phyloP scores from a whole-genome alignment of 2,113 vertebrate genomes.

The Leptocoma aspasia region DNA sequence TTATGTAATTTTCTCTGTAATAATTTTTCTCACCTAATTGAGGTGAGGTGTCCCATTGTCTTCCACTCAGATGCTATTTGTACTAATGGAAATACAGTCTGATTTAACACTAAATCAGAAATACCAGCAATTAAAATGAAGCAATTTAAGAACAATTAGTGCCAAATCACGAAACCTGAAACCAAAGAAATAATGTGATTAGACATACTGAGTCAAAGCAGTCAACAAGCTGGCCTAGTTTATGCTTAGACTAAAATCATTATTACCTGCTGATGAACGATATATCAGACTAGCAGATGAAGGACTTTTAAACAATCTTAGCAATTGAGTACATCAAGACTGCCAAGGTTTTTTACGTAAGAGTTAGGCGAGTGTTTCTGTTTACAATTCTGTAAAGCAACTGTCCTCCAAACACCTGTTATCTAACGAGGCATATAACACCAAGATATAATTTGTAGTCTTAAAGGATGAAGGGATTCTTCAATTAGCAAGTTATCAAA shows the following conservation, averaged over 20 bases:
- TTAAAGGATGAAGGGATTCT: constrained; percentile 8
- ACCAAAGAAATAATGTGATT: neutral
- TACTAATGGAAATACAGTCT: neutral
- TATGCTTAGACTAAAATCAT: neutral
- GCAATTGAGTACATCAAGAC: neutral
- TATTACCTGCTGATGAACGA: neutral
- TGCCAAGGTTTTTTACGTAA: neutral
- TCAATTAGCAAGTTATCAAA: constrained; percentile 43
- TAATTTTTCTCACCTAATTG: neutral
- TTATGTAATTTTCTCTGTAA: neutral
- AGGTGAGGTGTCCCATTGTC: neutral
- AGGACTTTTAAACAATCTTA: neutral
- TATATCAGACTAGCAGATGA: neutral
- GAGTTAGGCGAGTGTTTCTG: neutral
- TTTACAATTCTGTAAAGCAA: neutral
- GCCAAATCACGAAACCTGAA: neutral
- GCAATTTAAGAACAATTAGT: neutral
- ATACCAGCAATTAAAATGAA: neutral
- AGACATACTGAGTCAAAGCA: neutral
- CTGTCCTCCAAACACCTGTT: constrained; percentile 4
- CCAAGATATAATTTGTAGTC: constrained; percentile 18
- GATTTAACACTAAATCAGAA: neutral
- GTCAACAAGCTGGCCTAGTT: neutral
- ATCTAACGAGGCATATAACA: neutral
- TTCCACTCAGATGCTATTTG: neutral